These are phyloP conservation scores for Nyctalus aviator DNA, from an alignment of 2,797 vertebrate genomes.

Conservation along the genomic window DNA sequence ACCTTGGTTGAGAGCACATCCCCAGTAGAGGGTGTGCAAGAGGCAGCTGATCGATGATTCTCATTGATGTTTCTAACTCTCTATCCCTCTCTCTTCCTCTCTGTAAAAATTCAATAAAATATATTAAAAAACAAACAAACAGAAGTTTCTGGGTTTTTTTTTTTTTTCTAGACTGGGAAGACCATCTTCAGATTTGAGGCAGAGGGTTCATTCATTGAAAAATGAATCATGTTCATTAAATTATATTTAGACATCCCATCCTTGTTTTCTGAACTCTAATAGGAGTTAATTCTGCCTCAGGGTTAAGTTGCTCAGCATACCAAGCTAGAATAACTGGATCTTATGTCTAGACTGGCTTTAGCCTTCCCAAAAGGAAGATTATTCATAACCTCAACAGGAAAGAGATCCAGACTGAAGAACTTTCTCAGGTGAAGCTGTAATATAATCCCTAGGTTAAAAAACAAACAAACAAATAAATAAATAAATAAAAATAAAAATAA, in stretches of 20 bases:
- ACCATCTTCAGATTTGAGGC: conserved; percentile 17
- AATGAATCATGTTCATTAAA: conserved; percentile 30
- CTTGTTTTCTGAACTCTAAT: not conserved
- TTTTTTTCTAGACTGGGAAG: not conserved
- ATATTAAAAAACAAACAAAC: too few species aligned
- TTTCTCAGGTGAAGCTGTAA: not conserved
- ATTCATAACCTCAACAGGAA: not conserved
- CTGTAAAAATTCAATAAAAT: too few species aligned
- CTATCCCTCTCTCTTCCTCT: too few species aligned
- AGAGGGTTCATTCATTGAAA: conserved; percentile 29
- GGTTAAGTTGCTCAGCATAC: not conserved
- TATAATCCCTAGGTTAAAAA: not conserved
- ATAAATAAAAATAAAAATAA: not conserved
- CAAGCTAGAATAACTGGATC: not conserved
- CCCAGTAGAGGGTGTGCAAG: too few species aligned
- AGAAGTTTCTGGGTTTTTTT: conserved; percentile 33
- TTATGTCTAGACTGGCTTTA: not conserved
- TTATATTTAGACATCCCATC: not conserved
- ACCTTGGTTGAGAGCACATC: too few species aligned
- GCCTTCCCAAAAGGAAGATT: not conserved
- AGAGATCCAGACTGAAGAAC: not conserved
- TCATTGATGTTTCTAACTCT: too few species aligned
- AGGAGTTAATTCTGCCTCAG: conserved; percentile 24
- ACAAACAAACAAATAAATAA: too few species aligned
- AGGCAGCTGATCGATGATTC: too few species aligned